Evolutionary conservation across 2,113 vertebrate genomes (phyloP).

Genomic region (Antennarius striatus): DNA sequence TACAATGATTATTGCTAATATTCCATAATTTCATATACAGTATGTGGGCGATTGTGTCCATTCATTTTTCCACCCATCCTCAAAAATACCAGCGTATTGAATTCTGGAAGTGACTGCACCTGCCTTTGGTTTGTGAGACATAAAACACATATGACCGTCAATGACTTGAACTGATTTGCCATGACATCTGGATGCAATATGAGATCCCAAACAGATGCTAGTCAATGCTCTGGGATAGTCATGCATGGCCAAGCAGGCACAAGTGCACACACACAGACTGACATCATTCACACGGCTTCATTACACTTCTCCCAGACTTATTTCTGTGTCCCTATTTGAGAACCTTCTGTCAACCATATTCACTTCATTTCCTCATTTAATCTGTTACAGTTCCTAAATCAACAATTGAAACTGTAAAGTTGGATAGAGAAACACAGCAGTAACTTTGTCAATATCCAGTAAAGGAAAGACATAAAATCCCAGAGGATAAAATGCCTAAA

Average conservation of each 20-base stretch:
- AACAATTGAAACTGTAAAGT: no score
- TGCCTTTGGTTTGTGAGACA: constrained; percentile 58
- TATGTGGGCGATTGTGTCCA: constrained; percentile 19
- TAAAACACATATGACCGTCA: constrained; percentile 79
- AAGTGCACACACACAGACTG: constrained; percentile 23
- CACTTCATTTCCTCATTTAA: no score
- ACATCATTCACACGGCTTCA: constrained; percentile 36
- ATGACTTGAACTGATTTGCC: constrained; percentile 80
- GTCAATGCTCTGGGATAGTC: constrained; percentile 51
- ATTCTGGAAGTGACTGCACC: constrained; percentile 63
- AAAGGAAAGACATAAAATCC: no score
- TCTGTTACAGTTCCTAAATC: no score
- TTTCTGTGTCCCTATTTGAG: not conserved
- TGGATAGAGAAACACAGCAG: no score
- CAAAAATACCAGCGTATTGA: constrained; percentile 35
- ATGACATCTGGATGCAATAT: constrained; percentile 83
- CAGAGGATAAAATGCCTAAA: no score
- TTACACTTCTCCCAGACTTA: not conserved
- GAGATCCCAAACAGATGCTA: constrained; percentile 75
- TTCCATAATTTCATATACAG: constrained; percentile 13
- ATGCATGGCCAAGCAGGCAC: constrained; percentile 48
- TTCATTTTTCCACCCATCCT: constrained; percentile 35
- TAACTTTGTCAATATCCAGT: no score
- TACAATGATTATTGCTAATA: no score
- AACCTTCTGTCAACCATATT: not conserved